These are phyloP conservation scores for Dicyrtomina minuta DNA, from an alignment of 2,888 invertebrate genomes.

Conservation along the genomic window DNA sequence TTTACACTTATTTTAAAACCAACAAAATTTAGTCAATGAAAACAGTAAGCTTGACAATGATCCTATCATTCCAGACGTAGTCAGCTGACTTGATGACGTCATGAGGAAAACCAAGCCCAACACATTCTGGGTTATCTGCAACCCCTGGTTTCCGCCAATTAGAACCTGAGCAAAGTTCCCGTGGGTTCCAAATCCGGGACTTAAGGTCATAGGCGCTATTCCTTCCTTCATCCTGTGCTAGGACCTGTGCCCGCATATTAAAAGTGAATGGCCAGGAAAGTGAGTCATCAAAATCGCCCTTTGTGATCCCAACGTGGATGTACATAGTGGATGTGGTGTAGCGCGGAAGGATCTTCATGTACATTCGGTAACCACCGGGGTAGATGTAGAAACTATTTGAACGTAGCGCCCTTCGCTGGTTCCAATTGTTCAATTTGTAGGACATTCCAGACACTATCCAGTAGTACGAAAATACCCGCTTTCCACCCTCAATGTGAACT, in stretches of 20 bases:
- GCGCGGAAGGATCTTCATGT: constrained; percentile 57
- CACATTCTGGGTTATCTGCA: constrained; percentile 57
- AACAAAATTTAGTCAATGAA: constrained; percentile 59
- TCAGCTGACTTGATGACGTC: constrained; percentile 59
- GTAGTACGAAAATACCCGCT: constrained; percentile 55
- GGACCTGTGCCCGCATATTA: constrained; percentile 56
- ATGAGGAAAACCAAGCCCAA: constrained; percentile 61
- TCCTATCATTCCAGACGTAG: constrained; percentile 59
- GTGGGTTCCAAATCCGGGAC: constrained; percentile 55
- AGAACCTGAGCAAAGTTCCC: constrained; percentile 56
- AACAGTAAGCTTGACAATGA: constrained; percentile 62
- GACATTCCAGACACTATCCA: constrained; percentile 57
- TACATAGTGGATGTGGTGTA: constrained; percentile 53
- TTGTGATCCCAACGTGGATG: constrained; percentile 57
- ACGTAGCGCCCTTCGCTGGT: constrained; percentile 56
- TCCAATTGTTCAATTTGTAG: constrained; percentile 57
- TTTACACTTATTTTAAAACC: background rate
- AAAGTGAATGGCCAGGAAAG: constrained; percentile 58
- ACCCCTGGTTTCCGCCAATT: constrained; percentile 58
- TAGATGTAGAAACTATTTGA: constrained; percentile 57
- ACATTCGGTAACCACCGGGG: constrained; percentile 57
- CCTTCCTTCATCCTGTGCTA: too few relatives aligned
- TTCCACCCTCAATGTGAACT: constrained; percentile 53
- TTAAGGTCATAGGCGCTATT: constrained; percentile 22
- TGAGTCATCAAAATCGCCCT: constrained; percentile 56